Conservation (phyloP, 2,888 invertebrate species). For the Scaptomyza tumidula region DNA sequence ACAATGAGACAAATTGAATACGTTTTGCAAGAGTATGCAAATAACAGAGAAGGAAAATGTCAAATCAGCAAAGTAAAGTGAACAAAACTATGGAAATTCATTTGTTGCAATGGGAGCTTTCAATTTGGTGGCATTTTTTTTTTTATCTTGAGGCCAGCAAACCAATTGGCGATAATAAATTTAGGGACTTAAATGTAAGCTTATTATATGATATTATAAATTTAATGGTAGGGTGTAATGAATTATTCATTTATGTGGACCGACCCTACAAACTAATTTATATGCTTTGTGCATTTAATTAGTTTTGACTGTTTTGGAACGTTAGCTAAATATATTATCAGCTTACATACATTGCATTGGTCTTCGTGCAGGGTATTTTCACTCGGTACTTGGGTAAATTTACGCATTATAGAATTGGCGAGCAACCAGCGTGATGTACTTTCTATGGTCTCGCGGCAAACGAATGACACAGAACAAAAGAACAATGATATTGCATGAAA, state of each 20-base stretch:
- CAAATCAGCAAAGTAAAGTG: slow-evolving; percentile 52
- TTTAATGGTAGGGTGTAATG: background rate
- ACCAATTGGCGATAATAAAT: slow-evolving; percentile 1
- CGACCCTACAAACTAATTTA: background rate
- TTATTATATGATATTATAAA: slow-evolving; percentile 1
- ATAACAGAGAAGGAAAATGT: slow-evolving; percentile 4
- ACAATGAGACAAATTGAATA: background rate
- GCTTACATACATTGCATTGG: background rate
- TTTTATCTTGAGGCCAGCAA: background rate
- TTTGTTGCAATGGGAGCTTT: slow-evolving; percentile 46
- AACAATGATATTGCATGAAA: slow-evolving; percentile 24
- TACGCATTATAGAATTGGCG: slow-evolving; percentile 50
- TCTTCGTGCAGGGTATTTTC: slow-evolving; percentile 30
- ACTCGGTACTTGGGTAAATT: background rate
- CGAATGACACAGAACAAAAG: slow-evolving; percentile 34
- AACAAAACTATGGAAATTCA: slow-evolving; percentile 62
- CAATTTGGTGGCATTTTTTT: slow-evolving; percentile 19
- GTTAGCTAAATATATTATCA: background rate
- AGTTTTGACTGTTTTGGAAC: background rate
- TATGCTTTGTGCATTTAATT: background rate
- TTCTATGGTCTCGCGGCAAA: slow-evolving; percentile 38
- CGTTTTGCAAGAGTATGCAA: background rate
- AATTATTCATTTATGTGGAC: background rate
- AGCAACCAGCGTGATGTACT: slow-evolving; percentile 46
- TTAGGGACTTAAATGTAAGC: background rate